phyloP scores from a whole-genome alignment of 2,888 invertebrate species.

The Prosopocoilus inquinatus region DNA sequence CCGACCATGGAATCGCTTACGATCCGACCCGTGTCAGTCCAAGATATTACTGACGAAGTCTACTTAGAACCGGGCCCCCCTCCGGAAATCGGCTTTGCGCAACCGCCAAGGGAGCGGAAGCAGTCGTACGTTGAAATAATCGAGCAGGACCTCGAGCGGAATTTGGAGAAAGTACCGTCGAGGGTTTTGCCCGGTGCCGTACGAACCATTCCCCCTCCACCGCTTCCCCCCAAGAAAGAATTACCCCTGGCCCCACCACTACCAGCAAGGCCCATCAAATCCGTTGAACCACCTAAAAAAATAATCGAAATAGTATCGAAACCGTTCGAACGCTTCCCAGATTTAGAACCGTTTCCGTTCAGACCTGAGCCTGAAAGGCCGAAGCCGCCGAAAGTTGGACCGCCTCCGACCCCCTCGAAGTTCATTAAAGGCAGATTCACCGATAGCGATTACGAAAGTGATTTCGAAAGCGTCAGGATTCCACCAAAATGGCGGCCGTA shows the following conservation, averaged over 20 bases:
- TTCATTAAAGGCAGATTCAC: conserved; percentile 57
- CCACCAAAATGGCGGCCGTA: conserved; percentile 60
- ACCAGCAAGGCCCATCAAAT: conserved; percentile 41
- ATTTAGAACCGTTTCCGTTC: conserved; percentile 54
- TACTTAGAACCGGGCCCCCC: conserved; percentile 65
- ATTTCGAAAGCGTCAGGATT: conserved; percentile 54
- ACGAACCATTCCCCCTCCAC: conserved; percentile 56
- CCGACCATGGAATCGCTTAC: conserved; percentile 35
- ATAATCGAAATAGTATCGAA: conserved; percentile 31
- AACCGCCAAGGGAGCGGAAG: conserved; percentile 53
- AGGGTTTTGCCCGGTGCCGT: conserved; percentile 57
- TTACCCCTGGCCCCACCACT: conserved; percentile 50
- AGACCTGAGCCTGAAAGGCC: conserved; percentile 51
- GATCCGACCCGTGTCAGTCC: conserved; percentile 47
- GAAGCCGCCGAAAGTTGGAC: conserved; percentile 46
- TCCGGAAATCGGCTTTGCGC: conserved; percentile 65
- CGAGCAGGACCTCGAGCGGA: conserved; percentile 57
- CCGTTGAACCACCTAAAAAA: conserved; percentile 38
- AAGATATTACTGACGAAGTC: conserved; percentile 53
- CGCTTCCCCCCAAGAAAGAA: conserved; percentile 49
- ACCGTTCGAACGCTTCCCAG: conserved; percentile 50
- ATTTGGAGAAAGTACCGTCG: conserved; percentile 53
- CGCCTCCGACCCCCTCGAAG: conserved; percentile 59
- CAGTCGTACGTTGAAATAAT: conserved; percentile 59
- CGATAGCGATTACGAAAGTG: conserved; percentile 70